Base-by-base conservation (phyloP, 2,113 vertebrate species). In the Connochaetes taurinus region DNA sequence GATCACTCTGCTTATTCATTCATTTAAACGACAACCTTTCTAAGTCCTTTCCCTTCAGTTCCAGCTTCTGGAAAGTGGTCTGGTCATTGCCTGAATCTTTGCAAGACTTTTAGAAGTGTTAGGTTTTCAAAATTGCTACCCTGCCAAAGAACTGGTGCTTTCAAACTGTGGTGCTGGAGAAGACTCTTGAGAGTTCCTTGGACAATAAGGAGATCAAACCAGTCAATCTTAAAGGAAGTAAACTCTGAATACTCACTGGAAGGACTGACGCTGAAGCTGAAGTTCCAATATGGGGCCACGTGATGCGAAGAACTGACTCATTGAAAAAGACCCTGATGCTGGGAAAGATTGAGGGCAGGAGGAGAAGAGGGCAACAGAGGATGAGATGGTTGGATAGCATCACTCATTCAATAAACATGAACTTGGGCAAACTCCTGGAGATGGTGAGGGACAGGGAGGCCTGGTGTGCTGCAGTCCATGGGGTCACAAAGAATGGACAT, bases 61-160 rank as follows among this genome's bases (percentile, higher is more conserved):
- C 5, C 19, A 92, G 3, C 29, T 82, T 76, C 92, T 67, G 52
- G 43, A 95, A 96, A 86, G 53, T 67, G 31, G 64, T 55, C 67
- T 50, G 67, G 5, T 25, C 43, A 67, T 47, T 27, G 33, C 19
- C 47, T 85, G 82, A 8, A 87, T 67, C 67, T 91, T 91, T 55
- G 52, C 74, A 57, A 81, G 53, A 14, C 14, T 40, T 92, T 74
- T 67, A 13, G 43, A 60, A n/a, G 45, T 10, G 27, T 81, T 21
- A 23, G 43, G 45, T 53, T 67, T 71, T 80, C 45, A n/a, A 52
- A 55, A 8, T 64, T 14, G 27, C 40, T 76, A 36, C 27, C 2
- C 3, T 33, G 8, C 31, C 50, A 82, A 43, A 43, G 71, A 43
- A 76, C 1, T 76, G 71, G 43, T 76, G 36, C 71, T 27, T 43